Conservation (phyloP, 1,140 invertebrate species). For the Melitaea cinxia region DNA sequence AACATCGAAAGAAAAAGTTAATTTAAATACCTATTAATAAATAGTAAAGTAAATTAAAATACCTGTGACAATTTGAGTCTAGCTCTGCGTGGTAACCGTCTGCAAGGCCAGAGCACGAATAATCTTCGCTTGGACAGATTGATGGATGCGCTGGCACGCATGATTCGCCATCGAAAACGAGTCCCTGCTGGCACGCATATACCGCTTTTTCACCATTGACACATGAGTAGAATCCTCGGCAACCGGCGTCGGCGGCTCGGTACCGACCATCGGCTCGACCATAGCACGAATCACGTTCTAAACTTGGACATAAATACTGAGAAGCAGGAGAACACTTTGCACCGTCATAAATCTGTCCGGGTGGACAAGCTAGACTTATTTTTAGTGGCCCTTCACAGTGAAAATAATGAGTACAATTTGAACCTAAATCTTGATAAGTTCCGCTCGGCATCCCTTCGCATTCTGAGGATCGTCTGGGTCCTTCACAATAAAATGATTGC, state of each 20-base stretch:
- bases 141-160: conserved; percentile 76
- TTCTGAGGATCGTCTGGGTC: conserved; percentile 63
- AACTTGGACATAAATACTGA: conserved; percentile 72
- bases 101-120: conserved; percentile 74
- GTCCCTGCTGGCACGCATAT: conserved; percentile 80
- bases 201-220: conserved; percentile 79
- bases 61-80: conserved; percentile 81
- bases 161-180: conserved; percentile 81
- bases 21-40: conserved; percentile 52
- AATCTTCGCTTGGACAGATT: conserved; percentile 73
- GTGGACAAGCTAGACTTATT: conserved; percentile 70
- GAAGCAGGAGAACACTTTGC: conserved; percentile 64
- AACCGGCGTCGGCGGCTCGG: conserved; percentile 80
- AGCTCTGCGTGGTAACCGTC: conserved; percentile 83
- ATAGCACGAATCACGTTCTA: conserved; percentile 78
- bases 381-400: conserved; percentile 74
- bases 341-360: conserved; percentile 79
- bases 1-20: not conserved
- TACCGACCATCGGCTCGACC: conserved; percentile 82
- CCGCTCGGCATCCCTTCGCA: conserved; percentile 77
- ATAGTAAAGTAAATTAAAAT: conserved; percentile 12
- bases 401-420: conserved; percentile 79
- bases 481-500: conserved; percentile 64
- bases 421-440: conserved; percentile 75
- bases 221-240: conserved; percentile 83